These are phyloP conservation scores for Danio rerio DNA, from an alignment of 2,113 vertebrate species.

Conservation along the genomic window GRCz12tu NC_133184.1:49148501-49149000, in stretches of 20 bases:
- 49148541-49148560: slow-evolving; percentile 56
- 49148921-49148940: not conserved
- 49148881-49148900: not conserved
- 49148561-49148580: slow-evolving; percentile 46
- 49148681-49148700: slow-evolving; percentile 48
- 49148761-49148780: slow-evolving; percentile 59
- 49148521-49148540: slow-evolving; percentile 40
- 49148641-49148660: slow-evolving; percentile 55
- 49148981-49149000: too few species aligned
- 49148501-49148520: slow-evolving; percentile 46
- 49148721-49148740: slow-evolving; percentile 48
- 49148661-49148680: slow-evolving; percentile 45
- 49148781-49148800: slow-evolving; percentile 59
- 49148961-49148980: not conserved
- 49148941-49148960: not conserved
- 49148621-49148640: slow-evolving; percentile 50
- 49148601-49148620: slow-evolving; percentile 54
- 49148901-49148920: slow-evolving; percentile 12
- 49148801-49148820: slow-evolving; percentile 8
- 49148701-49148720: slow-evolving; percentile 47
- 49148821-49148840: not conserved
- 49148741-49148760: slow-evolving; percentile 26
- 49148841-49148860: not conserved
- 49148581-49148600: slow-evolving; percentile 57
- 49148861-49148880: slow-evolving; percentile 13